Evolutionary conservation across 2,797 vertebrate species (phyloP).

Genomic region (Cossypha dichroa): DNA sequence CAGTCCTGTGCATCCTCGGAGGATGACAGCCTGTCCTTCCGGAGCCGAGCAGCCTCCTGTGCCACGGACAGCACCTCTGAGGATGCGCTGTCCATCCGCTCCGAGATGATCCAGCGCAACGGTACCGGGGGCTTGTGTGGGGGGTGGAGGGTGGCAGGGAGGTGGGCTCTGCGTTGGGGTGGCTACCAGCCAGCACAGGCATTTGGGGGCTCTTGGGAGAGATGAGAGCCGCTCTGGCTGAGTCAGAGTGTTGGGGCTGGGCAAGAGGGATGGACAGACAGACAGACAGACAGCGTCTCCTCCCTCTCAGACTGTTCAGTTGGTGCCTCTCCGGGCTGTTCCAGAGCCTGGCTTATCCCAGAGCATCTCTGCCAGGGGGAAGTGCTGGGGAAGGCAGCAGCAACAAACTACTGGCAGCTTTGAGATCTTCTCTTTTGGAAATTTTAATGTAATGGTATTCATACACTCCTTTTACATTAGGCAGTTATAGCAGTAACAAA

Average conservation of each 20-base stretch:
- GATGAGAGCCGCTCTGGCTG: neutral
- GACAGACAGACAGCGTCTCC: neutral
- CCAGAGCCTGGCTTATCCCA: rapidly evolving
- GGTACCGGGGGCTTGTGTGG: neutral
- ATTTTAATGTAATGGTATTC: neutral
- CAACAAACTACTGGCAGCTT: neutral
- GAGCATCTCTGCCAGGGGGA: neutral
- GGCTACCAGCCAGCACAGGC: rapidly evolving
- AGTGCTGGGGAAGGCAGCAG: neutral
- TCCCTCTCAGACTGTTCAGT: neutral
- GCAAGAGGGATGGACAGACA: neutral
- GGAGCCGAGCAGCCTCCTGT: slow-evolving; percentile 75
- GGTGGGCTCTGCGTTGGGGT: neutral
- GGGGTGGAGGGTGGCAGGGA: rapidly evolving
- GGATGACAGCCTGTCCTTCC: slow-evolving; percentile 79
- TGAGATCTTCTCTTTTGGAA: neutral
- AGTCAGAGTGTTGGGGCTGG: neutral
- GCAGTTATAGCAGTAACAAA: neutral
- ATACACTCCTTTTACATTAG: neutral
- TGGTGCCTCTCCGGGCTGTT: neutral
- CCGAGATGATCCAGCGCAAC: slow-evolving; percentile 82
- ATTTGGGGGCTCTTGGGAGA: neutral
- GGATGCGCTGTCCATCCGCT: slow-evolving; percentile 78
- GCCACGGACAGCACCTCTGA: slow-evolving; percentile 73
- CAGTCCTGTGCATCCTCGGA: slow-evolving; percentile 81